Conservation (phyloP, 2,113 vertebrate genomes). For the Stegastes partitus region DNA sequence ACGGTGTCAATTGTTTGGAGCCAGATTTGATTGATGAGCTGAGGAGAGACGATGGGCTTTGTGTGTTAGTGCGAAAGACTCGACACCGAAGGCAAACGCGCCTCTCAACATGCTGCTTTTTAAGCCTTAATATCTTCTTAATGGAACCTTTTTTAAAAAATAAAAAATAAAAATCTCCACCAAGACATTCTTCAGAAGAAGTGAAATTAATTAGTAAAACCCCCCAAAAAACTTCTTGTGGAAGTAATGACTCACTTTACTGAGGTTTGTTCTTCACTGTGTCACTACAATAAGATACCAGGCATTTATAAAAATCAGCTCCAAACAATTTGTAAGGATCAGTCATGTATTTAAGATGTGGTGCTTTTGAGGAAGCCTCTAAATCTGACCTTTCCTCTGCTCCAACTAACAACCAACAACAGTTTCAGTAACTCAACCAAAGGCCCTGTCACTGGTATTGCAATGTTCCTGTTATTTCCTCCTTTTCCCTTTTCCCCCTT, state of each 20-base stretch:
- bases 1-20: conserved; percentile 29
- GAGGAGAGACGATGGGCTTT: conserved; percentile 24
- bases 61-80: conserved; percentile 26
- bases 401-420: background rate
- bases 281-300: conserved; percentile 37
- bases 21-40: conserved; percentile 37
- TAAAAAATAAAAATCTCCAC: conserved; percentile 26
- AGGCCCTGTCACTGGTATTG: conserved; percentile 1
- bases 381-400: background rate
- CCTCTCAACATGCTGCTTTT: conserved; percentile 25
- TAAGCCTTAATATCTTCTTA: conserved; percentile 43
- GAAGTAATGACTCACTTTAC: conserved; percentile 38
- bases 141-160: conserved; percentile 28
- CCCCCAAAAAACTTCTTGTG: background rate
- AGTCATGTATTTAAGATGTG: background rate
- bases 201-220: conserved; percentile 13
- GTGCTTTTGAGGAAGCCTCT: background rate
- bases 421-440: conserved; percentile 26
- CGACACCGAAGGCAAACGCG: conserved; percentile 21
- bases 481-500: background rate
- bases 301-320: conserved; percentile 32
- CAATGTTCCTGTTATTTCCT: conserved; percentile 16
- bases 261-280: conserved; percentile 34
- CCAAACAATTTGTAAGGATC: conserved; percentile 7
- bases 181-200: conserved; percentile 8